Base-by-base conservation (phyloP, 2,113 vertebrate genomes). In the pig (Sus scrofa) region DNA sequence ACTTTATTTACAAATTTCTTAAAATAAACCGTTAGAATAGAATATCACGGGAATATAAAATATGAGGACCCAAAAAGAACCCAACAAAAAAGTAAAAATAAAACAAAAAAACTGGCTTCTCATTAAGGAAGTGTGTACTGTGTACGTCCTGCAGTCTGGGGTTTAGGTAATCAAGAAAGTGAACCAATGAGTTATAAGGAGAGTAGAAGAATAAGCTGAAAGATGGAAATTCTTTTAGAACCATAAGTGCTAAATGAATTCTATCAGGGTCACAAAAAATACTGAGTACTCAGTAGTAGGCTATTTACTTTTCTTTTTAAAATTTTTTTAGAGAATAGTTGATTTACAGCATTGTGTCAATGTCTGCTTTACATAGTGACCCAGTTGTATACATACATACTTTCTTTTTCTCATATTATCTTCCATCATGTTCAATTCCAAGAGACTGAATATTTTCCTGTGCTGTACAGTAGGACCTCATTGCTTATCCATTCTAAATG, bases 141-240 rank as follows among this genome's bases (percentile, higher is more conserved):
- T 97, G 96, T 95, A 96, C 93, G 97, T 98, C 94, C 96, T 97
- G 50, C 34, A 97, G 96, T 96, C 26, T 95, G 22, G 34, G 50
- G 13, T 96, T 86, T 91, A 85, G 82, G 50, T 68, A 94, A 97
- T 95, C 92, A 96, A 96, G 95, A 83, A 98, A 97, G 97, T 58
- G 90, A 10, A 44, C 83, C 98, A 98, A 97, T 94, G 91, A 97
- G 60, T 94, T 97, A 97, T 86, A 94, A 91, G 62, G 70, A 98
- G 95, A 97, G 70, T 94, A 92, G 91, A 93, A 97, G 65, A 98
- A 91, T 44, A 89, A 96, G 20, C 60, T 95, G 97, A 98, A 97
- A n/a, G n/a, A 62, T 24, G 88, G 26, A 71, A 98, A 96, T 97
- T 44, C 26, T 97, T 98, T 97, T 77, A 94, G 91, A 56, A 34